Evolutionary conservation across 1,140 invertebrate species (phyloP), one percentile per base, ranked within the genome.

Genomic region (Octopus bimaculoides): DNA sequence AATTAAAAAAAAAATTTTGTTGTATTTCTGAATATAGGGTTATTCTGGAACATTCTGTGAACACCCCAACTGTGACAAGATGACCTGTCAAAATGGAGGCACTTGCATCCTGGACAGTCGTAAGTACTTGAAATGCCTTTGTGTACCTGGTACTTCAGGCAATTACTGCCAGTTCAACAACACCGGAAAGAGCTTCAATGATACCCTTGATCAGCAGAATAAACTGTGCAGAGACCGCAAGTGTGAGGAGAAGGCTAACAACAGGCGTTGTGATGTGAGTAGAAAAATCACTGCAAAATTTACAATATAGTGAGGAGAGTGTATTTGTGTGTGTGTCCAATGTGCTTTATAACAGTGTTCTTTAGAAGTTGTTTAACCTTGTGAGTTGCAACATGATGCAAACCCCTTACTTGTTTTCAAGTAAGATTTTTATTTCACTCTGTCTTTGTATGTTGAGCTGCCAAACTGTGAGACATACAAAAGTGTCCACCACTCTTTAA

Each of bases 191-290:
- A 78, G 81, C 3, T 26, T 82, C 5, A 66, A 82, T 61, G 77
- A 73, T 6, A 17, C 54, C 12, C 86, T 92, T 71, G 93, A 94
- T 66, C 92, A 92, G 77, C 94, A 95, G 86, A 91, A 92, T 75
- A 92, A 94, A 76, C 93, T 94, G 82, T 98, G 97, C 86, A 90
- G 93, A 0, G 92, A 93, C 82, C 92, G 94, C 78, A 92, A 93
- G 0, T 99, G 97, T 86, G 91, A 93, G 56, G 92, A 93, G 79
- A 98, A 98, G 88, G 93, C 94, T 69, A 93, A 93, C 4, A 95
- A 99, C 87, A 92, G 93, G 55, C 91, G 92, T 26, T 99, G 97
- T 85, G 95, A 99, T 85, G 93, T 89, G 82, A 84, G 88, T 86
- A n/a, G 10, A 52, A n/a, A 54, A n/a, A 5, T 56, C 79, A 61